Evolutionary conservation across 1,140 invertebrate genomes (phyloP).

Genomic region (Drosophila sechellia): DNA sequence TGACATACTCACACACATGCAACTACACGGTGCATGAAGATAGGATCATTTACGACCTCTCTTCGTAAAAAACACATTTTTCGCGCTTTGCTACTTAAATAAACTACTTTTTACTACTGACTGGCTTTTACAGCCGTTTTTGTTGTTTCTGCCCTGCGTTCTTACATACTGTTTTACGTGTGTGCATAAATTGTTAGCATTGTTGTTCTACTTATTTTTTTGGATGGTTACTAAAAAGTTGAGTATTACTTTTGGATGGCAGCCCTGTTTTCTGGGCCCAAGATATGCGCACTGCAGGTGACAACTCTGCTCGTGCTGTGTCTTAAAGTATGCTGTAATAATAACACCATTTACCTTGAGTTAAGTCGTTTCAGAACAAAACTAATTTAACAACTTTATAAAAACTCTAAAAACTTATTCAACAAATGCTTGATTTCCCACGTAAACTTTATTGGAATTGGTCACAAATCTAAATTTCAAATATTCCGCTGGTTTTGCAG

Average conservation of each 20-base stretch:
- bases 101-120: constrained; percentile 70
- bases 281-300: not conserved
- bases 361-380: too few species aligned
- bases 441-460: not conserved
- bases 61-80: constrained; percentile 54
- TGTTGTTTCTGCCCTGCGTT: constrained; percentile 27
- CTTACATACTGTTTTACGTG: constrained; percentile 59
- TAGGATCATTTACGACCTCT: constrained; percentile 53
- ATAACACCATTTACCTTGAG: not conserved
- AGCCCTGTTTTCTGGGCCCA: not conserved
- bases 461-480: constrained; percentile 1
- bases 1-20: constrained; percentile 26
- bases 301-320: not conserved
- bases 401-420: not conserved
- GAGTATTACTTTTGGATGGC: constrained; percentile 29
- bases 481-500: constrained; percentile 5
- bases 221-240: constrained; percentile 35
- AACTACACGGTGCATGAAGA: constrained; percentile 20
- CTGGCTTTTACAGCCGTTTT: constrained; percentile 45
- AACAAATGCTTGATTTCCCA: too few species aligned
- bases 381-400: not conserved
- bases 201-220: constrained; percentile 7
- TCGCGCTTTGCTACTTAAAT: constrained; percentile 70
- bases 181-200: constrained; percentile 59
- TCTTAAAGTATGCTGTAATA: not conserved